These are phyloP conservation scores for Caenorhabditis latens DNA, from an alignment of 1,140 invertebrate genomes.

Conservation along the genomic window DNA sequence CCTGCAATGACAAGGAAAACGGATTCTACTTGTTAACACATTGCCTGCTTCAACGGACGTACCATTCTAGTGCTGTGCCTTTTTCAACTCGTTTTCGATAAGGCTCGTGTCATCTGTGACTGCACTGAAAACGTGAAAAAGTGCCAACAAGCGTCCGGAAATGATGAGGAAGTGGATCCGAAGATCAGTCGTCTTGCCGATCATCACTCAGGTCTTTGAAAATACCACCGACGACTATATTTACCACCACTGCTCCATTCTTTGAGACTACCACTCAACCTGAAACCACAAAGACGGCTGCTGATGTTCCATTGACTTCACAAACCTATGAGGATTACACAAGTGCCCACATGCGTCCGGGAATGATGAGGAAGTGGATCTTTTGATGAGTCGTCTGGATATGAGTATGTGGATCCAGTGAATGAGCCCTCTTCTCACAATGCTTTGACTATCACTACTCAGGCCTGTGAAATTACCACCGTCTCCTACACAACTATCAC, in stretches of 20 bases:
- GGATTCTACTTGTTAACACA: conserved; percentile 26
- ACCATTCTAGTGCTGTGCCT: conserved; percentile 6
- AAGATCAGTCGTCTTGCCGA: neutral
- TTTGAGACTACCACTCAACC: neutral
- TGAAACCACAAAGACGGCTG: neutral
- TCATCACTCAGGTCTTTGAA: neutral
- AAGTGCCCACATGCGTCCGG: no score
- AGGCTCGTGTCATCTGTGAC: conserved; percentile 33
- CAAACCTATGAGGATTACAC: no score
- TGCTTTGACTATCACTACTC: no score
- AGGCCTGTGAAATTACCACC: neutral
- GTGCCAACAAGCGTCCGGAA: neutral
- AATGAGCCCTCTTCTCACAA: no score
- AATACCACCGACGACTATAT: neutral
- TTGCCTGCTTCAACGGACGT: conserved; percentile 12
- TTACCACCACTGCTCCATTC: no score
- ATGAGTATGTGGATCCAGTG: no score
- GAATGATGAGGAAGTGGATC: no score
- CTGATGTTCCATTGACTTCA: neutral
- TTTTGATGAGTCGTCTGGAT: no score
- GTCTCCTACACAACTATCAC: neutral
- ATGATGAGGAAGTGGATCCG: neutral
- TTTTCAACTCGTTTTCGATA: neutral
- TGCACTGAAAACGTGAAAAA: conserved; percentile 14
- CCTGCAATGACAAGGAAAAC: neutral